Conservation (phyloP, 2,888 invertebrate genomes). For the Melinopterus prodromus region DNA sequence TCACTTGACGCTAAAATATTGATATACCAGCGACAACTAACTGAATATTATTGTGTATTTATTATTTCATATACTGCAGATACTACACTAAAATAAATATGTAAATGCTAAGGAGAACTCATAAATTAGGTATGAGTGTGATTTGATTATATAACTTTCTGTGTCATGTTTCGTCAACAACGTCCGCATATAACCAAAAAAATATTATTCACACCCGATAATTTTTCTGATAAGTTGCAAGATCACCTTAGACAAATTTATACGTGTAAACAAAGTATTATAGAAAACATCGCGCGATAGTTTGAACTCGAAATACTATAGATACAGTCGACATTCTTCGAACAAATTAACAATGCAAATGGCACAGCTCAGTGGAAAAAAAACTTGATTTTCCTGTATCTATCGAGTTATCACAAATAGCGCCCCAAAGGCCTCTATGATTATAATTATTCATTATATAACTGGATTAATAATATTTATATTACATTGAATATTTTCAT, state of each 20-base stretch:
- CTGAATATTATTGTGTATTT: too few species aligned
- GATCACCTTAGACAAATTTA: neutral
- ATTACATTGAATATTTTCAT: too few species aligned
- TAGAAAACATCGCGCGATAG: constrained; percentile 24
- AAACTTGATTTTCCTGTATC: constrained; percentile 35
- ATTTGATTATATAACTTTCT: neutral
- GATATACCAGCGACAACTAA: neutral
- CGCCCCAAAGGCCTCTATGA: neutral
- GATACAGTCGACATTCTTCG: constrained; percentile 29
- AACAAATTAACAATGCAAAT: constrained; percentile 33
- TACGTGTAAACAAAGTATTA: constrained; percentile 25
- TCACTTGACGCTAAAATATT: neutral
- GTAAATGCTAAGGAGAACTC: too few species aligned
- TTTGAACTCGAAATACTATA: neutral
- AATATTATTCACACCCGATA: too few species aligned
- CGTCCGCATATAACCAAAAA: too few species aligned
- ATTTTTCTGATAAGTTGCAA: too few species aligned
- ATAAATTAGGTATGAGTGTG: too few species aligned
- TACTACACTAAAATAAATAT: too few species aligned
- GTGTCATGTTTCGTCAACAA: neutral
- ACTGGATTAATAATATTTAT: neutral
- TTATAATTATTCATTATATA: neutral
- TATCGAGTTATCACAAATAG: neutral
- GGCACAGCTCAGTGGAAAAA: constrained; percentile 20
- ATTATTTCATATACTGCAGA: too few species aligned